Base-by-base conservation (phyloP, 2,888 invertebrate genomes). In the Cerceris rybyensis region DNA sequence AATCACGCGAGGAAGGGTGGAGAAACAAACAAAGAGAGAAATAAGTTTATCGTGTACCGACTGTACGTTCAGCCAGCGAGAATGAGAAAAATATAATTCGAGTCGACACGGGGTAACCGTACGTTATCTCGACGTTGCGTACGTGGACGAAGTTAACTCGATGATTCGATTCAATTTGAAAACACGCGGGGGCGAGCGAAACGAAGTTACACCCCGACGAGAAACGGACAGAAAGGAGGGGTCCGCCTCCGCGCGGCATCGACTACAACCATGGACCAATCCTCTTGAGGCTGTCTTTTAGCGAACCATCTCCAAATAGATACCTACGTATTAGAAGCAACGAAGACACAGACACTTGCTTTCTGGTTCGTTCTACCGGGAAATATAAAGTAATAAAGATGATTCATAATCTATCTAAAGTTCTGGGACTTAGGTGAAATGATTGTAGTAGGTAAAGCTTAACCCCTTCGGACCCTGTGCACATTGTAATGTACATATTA, bases 51-150 rank as follows among this genome's bases (percentile, higher is more conserved):
- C 70, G 67, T 59, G 58, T 49, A 52, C 60, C 74, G n/a, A 39
- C 28, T 41, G 55, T 54, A 52, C 64, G 52, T 63, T 50, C 17
- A 39, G 59, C 54, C 61, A 60, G 58, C 58, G 41, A 16, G 63
- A 64, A 63, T 63, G 52, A 39, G 70, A 61, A 73, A 84, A 82
- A 82, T 83, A 84, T 84, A 74, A 83, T 83, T 84, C 81, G 75
- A 71, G 58, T 50, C 52, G 72, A 83, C 74, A 61, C 70, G 68
- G 59, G 67, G 64, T 84, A 83, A 81, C 70, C 73, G 43, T 82
- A 66, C 64, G 65, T 68, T 81, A 61, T 39, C 28, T 58, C 13
- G 71, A 28, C 63, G 42, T 41, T 50, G 55, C 28, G 78, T 16
- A 43, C 63, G 16, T 17, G 73, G 52, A 84, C 67, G 64, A 78